Base-by-base conservation (phyloP, 2,888 invertebrate species). In the Julus scanicus region DNA sequence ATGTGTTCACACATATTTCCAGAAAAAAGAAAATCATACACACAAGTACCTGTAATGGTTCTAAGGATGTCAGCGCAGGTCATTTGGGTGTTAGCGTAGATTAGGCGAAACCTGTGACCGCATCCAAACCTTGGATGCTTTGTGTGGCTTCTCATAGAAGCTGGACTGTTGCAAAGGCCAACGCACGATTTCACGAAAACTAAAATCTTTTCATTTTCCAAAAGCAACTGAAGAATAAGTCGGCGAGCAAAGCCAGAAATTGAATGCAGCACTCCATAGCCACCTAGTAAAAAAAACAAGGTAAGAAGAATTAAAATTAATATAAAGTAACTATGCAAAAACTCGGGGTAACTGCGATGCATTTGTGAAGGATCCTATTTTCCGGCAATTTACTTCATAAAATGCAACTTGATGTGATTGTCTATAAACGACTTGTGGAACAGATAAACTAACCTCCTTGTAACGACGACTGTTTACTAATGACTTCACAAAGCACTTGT, bases 211-310 rank as follows among this genome's bases (percentile, higher is more conserved):
- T 97, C 97, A 91, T 96, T 96, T 91, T 97, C 97, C 89, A 98
- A 93, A 89, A 98, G 93, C 88, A 98, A 94, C 91, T 98, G 97
- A 88, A 98, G 93, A 90, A 98, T 95, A 89, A 98, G 93, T 88
- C 97, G 94, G 48, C 98, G 94, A 80, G 97, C 96, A 93, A 98
- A 98, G 9, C 97, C 97, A 0, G 96, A 96, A 91, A 98, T 90
- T 0, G 90, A 89, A 80, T 89, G 90, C 20, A 87, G 53, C 15
- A 48, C 15, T 13, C 87, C 83, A n/a, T 37, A 87, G 2, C 87
- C 71, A 17, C 39, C 87, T 80, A 80, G 8, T 29, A 80, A 2
- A 71, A 49, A 11, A 86, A 49, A 49, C 20, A 13, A 3, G 20
- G 15, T 44, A 44, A 44, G 44, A 44, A 6, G 44, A 44, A 44